Conservation (phyloP, 1,140 invertebrate genomes). For the Glossosoma conforme region DNA sequence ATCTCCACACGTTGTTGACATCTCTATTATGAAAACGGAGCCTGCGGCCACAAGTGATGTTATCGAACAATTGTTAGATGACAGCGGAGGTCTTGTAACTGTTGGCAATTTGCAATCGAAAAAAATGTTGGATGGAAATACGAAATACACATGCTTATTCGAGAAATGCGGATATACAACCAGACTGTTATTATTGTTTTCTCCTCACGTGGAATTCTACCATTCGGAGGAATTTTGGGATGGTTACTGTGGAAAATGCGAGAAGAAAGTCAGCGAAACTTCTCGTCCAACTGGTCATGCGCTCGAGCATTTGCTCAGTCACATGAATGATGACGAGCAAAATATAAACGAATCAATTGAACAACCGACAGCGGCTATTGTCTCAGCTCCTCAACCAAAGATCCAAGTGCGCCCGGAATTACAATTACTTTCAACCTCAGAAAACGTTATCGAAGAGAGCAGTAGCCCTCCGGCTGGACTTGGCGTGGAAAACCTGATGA, state of each 20-base stretch:
- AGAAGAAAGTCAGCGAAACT: not conserved
- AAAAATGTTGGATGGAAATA: not conserved
- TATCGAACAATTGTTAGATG: not conserved
- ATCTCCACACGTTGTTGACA: too few species aligned
- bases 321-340: slow-evolving; percentile 11
- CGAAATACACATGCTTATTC: slow-evolving; percentile 16
- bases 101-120: slow-evolving; percentile 8
- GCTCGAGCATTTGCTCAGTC: slow-evolving; percentile 8
- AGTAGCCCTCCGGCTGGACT: too few species aligned
- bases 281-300: slow-evolving; percentile 1
- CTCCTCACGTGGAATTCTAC: slow-evolving; percentile 8
- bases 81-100: not conserved
- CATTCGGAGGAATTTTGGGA: slow-evolving; percentile 19
- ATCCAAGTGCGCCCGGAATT: slow-evolving; percentile 16
- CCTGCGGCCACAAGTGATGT: not conserved
- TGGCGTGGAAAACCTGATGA: too few species aligned
- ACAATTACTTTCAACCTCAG: not conserved
- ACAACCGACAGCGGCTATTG: not conserved
- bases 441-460: not conserved
- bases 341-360: too few species aligned
- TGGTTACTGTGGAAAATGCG: slow-evolving; percentile 22
- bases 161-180: slow-evolving; percentile 10
- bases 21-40: not conserved
- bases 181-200: slow-evolving; percentile 8
- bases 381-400: slow-evolving; percentile 1